Conservation (phyloP, 2,888 invertebrate species). For the Idaea aversata region DNA sequence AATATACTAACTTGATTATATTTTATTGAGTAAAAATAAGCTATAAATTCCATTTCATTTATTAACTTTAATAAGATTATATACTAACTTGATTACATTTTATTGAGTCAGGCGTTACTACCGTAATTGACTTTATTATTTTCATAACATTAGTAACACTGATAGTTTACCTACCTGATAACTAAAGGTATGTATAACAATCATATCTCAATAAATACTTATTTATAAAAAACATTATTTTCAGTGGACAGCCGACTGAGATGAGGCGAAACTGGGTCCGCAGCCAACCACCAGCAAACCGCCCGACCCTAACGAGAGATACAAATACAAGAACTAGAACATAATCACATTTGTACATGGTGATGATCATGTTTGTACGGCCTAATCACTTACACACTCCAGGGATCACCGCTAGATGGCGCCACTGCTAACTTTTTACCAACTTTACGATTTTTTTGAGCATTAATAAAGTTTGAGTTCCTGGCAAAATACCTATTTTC, state of each 20-base stretch:
- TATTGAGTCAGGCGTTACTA: too few relatives aligned
- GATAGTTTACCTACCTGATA: neutral
- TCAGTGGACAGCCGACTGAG: conserved; percentile 69
- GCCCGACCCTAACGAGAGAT: conserved; percentile 35
- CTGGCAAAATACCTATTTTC: too few relatives aligned
- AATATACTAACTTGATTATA: too few relatives aligned
- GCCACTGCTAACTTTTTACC: too few relatives aligned
- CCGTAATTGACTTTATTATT: too few relatives aligned
- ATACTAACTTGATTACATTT: too few relatives aligned
- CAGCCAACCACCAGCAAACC: conserved; percentile 33
- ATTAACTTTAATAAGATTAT: too few relatives aligned
- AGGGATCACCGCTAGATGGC: neutral
- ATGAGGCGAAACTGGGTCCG: conserved; percentile 33
- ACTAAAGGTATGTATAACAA: neutral
- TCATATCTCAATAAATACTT: neutral
- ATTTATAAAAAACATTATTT: conserved; percentile 22
- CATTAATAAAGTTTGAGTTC: too few relatives aligned
- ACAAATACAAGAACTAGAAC: conserved; percentile 57
- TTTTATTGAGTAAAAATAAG: too few relatives aligned
- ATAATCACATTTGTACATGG: neutral
- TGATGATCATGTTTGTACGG: neutral
- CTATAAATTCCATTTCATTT: too few relatives aligned
- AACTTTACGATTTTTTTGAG: too few relatives aligned
- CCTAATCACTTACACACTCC: neutral
- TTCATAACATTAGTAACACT: too few relatives aligned